Base-by-base conservation (phyloP, 2,797 vertebrate species). In the Ataeniobius toweri region DNA sequence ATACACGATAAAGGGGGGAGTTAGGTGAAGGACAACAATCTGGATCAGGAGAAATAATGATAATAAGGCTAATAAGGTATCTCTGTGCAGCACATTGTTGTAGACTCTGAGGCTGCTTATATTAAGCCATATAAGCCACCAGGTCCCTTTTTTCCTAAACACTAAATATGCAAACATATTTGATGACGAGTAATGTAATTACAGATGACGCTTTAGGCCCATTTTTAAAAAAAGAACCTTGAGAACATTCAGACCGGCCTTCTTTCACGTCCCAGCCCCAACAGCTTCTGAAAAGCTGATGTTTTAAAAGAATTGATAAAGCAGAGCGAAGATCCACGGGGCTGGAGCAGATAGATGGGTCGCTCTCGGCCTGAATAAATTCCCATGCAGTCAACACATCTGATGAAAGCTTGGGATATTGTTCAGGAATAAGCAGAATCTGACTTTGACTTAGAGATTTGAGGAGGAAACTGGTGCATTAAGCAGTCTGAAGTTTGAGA, bases 21-120 rank as follows among this genome's bases (percentile, higher is more conserved):
- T 89, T 88, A 88, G 88, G 91, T 89, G 86, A 89, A 93, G 93
- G 90, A 94, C 92, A 91, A 91, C 87, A 91, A 91, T 93, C 91
- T 86, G 86, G 79, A 89, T 90, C 82, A 71, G 89, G 87, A 92
- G 87, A 86, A 86, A 53, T 85, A 85, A 90, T 84, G 89, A 94
- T 91, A 89, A 90, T 84, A 86, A 78, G 88, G 75, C 86, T 92
- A 92, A 92, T 91, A 89, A 94, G 85, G 91, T 95, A 95, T 95
- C 95, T 94, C 88, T 86, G 76, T n/a, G 46, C 86, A 73, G 89
- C 95, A 96, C 94, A 93, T 94, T 94, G 90, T 86, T 87, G 80
- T 86, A 56, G 81, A 90, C 92, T 88, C 90, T 78, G 86, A 95
- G 94, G 92, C 91, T 91, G 91, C 91, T 93, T 89, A 94, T 87